Evolutionary conservation across 2,113 vertebrate species (phyloP), one percentile per base, ranked within the genome.

Genomic region (Dryoscopus gambensis): DNA sequence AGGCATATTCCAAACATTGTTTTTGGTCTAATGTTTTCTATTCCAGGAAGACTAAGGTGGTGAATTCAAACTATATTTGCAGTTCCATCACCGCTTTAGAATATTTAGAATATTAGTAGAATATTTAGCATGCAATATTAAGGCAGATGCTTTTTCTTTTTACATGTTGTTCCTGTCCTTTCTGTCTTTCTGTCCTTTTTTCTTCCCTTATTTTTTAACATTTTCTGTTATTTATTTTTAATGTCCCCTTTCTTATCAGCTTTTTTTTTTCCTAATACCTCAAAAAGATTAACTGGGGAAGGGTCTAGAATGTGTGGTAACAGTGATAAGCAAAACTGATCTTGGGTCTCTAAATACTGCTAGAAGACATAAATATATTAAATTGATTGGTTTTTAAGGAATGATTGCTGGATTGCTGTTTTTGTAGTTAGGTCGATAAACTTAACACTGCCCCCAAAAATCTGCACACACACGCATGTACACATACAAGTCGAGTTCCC

Each of bases 401-500:
- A 44, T n/a, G 20, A 20, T 19, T 87, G 9, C 35, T 59, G 24
- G 18, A 40, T 56, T 64, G 20, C 11, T 81, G 5, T 10, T 57
- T 67, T 23, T 79, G 33, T 63, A 70, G 23, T 33, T 80, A 40
- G 17, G 24, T 18, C 67, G 13, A 33, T n/a, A 28, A 28, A 65
- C 27, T 80, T 67, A 33, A 4, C 11, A 49, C 10, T 3, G 17
- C 6, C 9, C 4, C 3, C 11, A 33, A 55, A 74, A 75, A 50
- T 15, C 6, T 13, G 20, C 5, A 15, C 9, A 11, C 24, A 12
- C 25, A 10, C 2, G 15, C 9, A 2, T 25, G 12, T 25, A 31
- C 11, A 31, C 3, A 9, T 5, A n/a, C 0, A 0, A 60, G 11
- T 13, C 2, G 3, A 77, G 8, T 40, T 70, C 7, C 13, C 1